A percentile compares a stretch with the other conserved stretches of the same genome.
Evolutionary conservation across 2,888 invertebrate species (phyloP).

Genomic region (Polyommatus icarus): DNA sequence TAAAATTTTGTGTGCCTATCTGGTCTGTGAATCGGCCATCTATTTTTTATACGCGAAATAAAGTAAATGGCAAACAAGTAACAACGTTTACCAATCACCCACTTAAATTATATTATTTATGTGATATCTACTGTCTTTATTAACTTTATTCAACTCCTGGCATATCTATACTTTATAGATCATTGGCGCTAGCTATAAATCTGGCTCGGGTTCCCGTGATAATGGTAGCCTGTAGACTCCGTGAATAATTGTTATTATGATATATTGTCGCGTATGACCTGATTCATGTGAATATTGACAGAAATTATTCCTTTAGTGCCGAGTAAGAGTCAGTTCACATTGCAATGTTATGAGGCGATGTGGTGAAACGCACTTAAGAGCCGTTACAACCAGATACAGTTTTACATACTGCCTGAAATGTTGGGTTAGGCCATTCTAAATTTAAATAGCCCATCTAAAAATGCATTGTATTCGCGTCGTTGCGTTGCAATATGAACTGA

Average conservation of each 20-base stretch:
- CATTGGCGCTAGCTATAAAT: constrained; percentile 45
- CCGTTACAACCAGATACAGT: no score
- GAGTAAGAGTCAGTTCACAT: background rate
- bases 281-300: constrained; percentile 29
- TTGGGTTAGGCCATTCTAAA: no score
- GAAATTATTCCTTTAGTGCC: background rate
- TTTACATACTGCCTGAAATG: no score
- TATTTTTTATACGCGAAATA: background rate
- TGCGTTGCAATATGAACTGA: no score
- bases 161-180: background rate
- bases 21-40: no score
- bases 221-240: constrained; percentile 42
- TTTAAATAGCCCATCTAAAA: no score
- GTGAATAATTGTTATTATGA: constrained; percentile 46
- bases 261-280: constrained; percentile 40
- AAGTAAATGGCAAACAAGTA: background rate
- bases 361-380: no score
- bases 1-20: no score
- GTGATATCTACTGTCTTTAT: no score
- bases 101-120: background rate
- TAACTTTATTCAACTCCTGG: background rate
- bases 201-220: constrained; percentile 48
- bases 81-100: background rate
- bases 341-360: no score
- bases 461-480: no score